Conservation (phyloP, 1,140 invertebrate genomes). For the Drosophila ohnishii region DNA sequence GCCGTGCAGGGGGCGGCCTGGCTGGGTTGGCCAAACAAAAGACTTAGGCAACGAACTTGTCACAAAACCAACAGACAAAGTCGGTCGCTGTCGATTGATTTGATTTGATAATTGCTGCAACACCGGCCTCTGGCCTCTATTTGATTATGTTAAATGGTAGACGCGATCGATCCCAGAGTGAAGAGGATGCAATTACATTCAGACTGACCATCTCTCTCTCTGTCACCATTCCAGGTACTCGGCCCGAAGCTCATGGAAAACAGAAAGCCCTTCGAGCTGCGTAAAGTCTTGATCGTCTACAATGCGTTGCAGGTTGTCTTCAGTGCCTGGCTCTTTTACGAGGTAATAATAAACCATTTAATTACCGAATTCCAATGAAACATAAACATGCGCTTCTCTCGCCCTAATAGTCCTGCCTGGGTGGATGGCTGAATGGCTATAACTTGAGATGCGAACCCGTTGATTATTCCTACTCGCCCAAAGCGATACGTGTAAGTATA, state of each 20-base stretch:
- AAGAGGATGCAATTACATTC: conserved; percentile 18
- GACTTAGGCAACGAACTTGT: conserved; percentile 79
- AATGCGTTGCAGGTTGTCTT: conserved; percentile 94
- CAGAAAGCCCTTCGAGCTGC: conserved; percentile 92
- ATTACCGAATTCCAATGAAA: conserved; percentile 1
- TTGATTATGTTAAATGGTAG: conserved; percentile 55
- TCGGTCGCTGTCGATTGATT: conserved; percentile 55
- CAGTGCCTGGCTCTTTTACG: conserved; percentile 92
- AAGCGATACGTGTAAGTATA: conserved; percentile 91
- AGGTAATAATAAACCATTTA: conserved; percentile 85
- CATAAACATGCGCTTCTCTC: conserved; percentile 16
- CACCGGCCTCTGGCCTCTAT: conserved; percentile 50
- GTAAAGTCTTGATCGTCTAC: conserved; percentile 91
- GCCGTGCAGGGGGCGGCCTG: background rate
- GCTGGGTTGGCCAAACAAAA: conserved; percentile 59
- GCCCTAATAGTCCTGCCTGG: conserved; percentile 85
- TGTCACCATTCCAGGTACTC: conserved; percentile 84
- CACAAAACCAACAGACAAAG: conserved; percentile 67
- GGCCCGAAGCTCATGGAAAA: conserved; percentile 95
- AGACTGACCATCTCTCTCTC: background rate
- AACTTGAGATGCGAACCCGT: conserved; percentile 95
- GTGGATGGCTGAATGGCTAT: conserved; percentile 90
- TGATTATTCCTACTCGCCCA: conserved; percentile 90
- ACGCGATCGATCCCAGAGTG: background rate
- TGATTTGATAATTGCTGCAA: conserved; percentile 75